Percentiles rank a stretch among this genome's conserved stretches.
Conservation (phyloP, 2,113 vertebrate genomes). For the Campylomormyrus tamandua region DNA sequence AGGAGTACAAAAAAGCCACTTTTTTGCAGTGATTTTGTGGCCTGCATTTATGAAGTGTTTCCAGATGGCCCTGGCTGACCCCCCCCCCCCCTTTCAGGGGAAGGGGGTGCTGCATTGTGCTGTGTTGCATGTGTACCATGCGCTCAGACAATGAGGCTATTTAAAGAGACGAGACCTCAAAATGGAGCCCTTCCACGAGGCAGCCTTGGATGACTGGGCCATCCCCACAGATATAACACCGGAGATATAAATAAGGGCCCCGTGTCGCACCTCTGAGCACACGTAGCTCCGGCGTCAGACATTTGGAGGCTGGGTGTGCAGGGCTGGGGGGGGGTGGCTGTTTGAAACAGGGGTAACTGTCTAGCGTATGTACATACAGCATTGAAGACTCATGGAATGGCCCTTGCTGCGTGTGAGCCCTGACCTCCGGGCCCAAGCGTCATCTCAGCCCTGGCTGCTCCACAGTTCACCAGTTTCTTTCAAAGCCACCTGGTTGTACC, state of each 20-base stretch:
- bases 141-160: slow-evolving; percentile 16
- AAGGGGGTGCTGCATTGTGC: background rate
- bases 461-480: background rate
- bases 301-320: background rate
- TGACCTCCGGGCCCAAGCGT: background rate
- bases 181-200: background rate
- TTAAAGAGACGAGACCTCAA: slow-evolving; percentile 8
- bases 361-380: background rate
- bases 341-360: background rate
- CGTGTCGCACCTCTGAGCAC: background rate
- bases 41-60: background rate
- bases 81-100: background rate
- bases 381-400: background rate
- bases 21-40: background rate
- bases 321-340: too few species aligned
- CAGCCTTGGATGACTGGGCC: background rate
- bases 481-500: background rate
- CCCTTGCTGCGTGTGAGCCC: background rate
- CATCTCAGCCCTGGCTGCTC: background rate
- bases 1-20: background rate
- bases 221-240: background rate
- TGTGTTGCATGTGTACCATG: background rate
- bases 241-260: slow-evolving; percentile 11
- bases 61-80: slow-evolving; percentile 3
- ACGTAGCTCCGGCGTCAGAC: background rate